Base-by-base conservation (phyloP, 1,140 invertebrate genomes). In the Monomorium pharaonis region DNA sequence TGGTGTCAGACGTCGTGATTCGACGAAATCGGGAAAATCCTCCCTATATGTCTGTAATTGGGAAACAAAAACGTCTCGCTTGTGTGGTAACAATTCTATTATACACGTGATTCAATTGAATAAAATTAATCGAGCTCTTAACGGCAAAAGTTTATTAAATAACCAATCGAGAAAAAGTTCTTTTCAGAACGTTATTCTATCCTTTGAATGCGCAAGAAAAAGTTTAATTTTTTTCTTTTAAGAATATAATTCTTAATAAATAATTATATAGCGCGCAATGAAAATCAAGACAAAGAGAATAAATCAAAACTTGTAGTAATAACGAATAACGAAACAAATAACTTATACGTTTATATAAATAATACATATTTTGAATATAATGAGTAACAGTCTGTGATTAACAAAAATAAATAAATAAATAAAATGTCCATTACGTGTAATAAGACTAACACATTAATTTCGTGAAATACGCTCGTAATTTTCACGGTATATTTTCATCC, bases 1-100 rank as follows among this genome's bases (percentile, higher is more conserved):
- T 90, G 86, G 86, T 81, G 27, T 10, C 24, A 33, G 5, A 74
- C 62, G 60, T 12, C 10, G n/a, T 86, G 86, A 90, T 62, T 87
- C 47, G 62, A 24, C 63, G 21, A 51, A 88, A 65, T 70, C 56
- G 58, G 54, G 65, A 49, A 49, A 81, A 67, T 47, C 30, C 27
- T 33, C 30, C 2, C 33, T 60, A 27, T 33, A 27, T n/a, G n/a
- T 0, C 12, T 12, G 58, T 67, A 70, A 88, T 74, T 47, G 42
- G 67, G 24, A 84, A 30, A 62, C 49, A 80, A 80, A 69, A 42
- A 56, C 24, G 42, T 51, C 44, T 49, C 21, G 24, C n/a, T 51
- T 24, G 49, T 86, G 30, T 72, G 44, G 51, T 47, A n/a, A 80
- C 70, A 77, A 78, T 86, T 6, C 56, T 42, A 81, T 80, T 69